Conservation (phyloP, 2,113 vertebrate species). For the Tachuris rubrigastra region DNA sequence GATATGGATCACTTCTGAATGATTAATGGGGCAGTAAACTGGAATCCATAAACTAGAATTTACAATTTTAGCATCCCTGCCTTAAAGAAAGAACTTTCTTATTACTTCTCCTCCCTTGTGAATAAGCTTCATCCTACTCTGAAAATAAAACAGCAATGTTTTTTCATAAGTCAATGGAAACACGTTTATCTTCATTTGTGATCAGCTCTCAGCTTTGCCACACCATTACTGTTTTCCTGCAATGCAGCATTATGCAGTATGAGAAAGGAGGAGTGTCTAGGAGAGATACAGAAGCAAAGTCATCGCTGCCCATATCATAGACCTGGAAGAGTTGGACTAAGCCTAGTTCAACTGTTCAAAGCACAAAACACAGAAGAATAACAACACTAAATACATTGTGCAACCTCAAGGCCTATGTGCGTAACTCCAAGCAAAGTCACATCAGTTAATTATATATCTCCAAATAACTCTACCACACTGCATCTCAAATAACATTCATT, state of each 20-base stretch:
- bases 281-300: background rate
- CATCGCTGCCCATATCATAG: background rate
- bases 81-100: background rate
- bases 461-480: background rate
- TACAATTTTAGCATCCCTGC: background rate
- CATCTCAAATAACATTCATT: background rate
- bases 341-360: background rate
- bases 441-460: background rate
- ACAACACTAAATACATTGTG: slow-evolving; percentile 14
- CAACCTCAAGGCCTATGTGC: slow-evolving; percentile 50
- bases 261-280: background rate
- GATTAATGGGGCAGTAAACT: background rate
- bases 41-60: background rate
- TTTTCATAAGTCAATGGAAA: background rate
- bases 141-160: background rate
- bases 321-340: background rate
- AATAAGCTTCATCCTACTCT: background rate
- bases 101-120: background rate
- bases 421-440: slow-evolving; percentile 40
- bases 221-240: background rate
- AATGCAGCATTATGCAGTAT: background rate
- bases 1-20: background rate
- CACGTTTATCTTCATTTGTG: background rate
- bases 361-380: background rate
- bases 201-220: background rate